Percentiles rank a stretch among this genome's conserved stretches.
These are phyloP conservation scores for Ormyrus nitidulus DNA, from an alignment of 2,888 invertebrate species.

Conservation along the genomic window DNA sequence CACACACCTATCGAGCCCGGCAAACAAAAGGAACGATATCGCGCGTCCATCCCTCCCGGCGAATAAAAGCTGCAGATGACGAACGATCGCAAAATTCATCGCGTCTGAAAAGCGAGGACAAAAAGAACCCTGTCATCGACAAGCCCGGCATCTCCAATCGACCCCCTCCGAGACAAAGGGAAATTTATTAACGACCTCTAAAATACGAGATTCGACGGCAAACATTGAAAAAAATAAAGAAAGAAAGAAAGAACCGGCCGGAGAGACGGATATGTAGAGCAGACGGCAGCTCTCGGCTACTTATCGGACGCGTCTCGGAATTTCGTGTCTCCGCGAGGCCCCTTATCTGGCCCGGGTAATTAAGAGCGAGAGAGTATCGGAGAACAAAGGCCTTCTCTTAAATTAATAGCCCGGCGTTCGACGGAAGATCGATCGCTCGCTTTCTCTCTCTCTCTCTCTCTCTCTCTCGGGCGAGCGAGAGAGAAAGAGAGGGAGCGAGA, in stretches of 20 bases:
- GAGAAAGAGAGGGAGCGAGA: too few species aligned
- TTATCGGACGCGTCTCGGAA: constrained; percentile 30
- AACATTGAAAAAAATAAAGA: too few species aligned
- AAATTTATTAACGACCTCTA: constrained; percentile 21
- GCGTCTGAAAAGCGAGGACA: too few species aligned
- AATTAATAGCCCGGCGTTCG: constrained; percentile 53
- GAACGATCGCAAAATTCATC: too few species aligned
- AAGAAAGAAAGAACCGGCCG: neutral
- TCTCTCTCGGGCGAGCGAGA: neutral
- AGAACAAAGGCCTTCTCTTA: constrained; percentile 48
- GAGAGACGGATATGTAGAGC: neutral
- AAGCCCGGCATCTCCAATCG: too few species aligned
- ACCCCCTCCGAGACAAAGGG: neutral
- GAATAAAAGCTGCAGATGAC: too few species aligned
- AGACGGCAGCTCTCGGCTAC: constrained; percentile 17
- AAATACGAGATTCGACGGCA: constrained; percentile 19
- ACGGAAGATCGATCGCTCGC: constrained; percentile 51
- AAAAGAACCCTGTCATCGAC: neutral
- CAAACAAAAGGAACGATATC: too few species aligned
- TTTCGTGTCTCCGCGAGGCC: constrained; percentile 15
- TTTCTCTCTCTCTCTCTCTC: neutral
- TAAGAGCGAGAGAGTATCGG: constrained; percentile 59
- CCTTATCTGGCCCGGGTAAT: constrained; percentile 53
- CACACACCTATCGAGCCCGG: too few species aligned
- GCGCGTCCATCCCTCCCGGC: too few species aligned